Evolutionary conservation across 2,888 invertebrate species (phyloP).

Genomic region (Pachliopta kotzebuea): DNA sequence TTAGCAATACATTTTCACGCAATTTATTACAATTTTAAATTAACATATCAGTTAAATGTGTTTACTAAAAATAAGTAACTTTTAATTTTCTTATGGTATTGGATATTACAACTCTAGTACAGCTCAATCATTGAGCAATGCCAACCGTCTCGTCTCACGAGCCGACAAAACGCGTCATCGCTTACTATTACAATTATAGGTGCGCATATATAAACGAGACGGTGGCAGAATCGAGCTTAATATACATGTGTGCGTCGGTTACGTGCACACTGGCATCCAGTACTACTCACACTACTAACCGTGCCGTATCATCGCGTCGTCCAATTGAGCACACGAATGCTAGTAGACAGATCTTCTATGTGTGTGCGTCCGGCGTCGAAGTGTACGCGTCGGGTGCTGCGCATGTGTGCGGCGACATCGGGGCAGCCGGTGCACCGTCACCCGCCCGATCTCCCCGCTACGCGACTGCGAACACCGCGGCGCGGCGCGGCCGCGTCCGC

Average conservation of each 20-base stretch:
- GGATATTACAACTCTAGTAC: constrained; percentile 67
- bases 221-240: constrained; percentile 70
- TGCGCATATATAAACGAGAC: constrained; percentile 68
- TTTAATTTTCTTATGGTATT: constrained; percentile 42
- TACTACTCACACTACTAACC: constrained; percentile 53
- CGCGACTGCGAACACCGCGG: constrained; percentile 75
- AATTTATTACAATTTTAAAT: background rate
- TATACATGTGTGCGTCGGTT: constrained; percentile 59
- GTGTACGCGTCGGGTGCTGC: constrained; percentile 46
- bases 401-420: constrained; percentile 70
- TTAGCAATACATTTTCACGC: no score
- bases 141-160: constrained; percentile 78
- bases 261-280: constrained; percentile 54
- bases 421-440: constrained; percentile 75
- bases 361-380: constrained; percentile 51
- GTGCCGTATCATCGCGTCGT: constrained; percentile 56
- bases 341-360: constrained; percentile 67
- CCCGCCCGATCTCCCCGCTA: constrained; percentile 72
- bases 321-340: constrained; percentile 67
- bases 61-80: background rate
- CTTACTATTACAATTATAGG: constrained; percentile 75
- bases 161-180: constrained; percentile 78
- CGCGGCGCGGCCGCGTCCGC: constrained; percentile 68
- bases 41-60: background rate
- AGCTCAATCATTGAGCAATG: constrained; percentile 79